Percentiles rank a stretch among this genome's conserved stretches.
Evolutionary conservation across 2,113 vertebrate genomes (phyloP).

Genomic region (Sphyrna mokarran): DNA sequence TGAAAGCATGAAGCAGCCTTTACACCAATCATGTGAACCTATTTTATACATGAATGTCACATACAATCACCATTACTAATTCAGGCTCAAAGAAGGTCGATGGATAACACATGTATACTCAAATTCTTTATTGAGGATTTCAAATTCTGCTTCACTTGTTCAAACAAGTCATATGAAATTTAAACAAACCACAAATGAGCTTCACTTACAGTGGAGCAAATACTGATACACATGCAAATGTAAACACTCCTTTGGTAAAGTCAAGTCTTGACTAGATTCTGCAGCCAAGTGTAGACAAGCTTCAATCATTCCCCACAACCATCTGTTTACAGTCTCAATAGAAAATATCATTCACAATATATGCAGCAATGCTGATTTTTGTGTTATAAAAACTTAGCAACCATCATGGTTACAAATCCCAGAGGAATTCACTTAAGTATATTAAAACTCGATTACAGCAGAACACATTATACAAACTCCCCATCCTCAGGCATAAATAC

Average conservation of each 20-base stretch:
- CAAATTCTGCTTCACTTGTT: not conserved
- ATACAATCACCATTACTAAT: not conserved
- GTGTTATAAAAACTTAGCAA: not conserved
- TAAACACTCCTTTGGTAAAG: constrained; percentile 9
- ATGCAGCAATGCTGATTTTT: not conserved
- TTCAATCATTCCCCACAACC: not conserved
- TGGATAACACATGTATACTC: not conserved
- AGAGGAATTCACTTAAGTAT: not conserved
- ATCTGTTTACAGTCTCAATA: not conserved
- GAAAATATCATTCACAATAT: not conserved
- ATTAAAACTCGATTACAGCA: not conserved
- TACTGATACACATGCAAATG: not conserved
- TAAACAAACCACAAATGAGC: not conserved
- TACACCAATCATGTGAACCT: not conserved
- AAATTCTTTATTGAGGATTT: not conserved
- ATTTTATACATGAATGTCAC: not conserved
- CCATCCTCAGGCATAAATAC: not conserved
- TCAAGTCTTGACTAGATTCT: not conserved
- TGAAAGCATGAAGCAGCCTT: no score
- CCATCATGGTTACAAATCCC: not conserved
- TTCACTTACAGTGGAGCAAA: not conserved
- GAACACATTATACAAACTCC: not conserved
- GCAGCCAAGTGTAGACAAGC: not conserved
- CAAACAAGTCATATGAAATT: not conserved
- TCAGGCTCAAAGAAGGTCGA: not conserved